Evolutionary conservation across 2,888 invertebrate species (phyloP).

Genomic region (Monopis laevigella): DNA sequence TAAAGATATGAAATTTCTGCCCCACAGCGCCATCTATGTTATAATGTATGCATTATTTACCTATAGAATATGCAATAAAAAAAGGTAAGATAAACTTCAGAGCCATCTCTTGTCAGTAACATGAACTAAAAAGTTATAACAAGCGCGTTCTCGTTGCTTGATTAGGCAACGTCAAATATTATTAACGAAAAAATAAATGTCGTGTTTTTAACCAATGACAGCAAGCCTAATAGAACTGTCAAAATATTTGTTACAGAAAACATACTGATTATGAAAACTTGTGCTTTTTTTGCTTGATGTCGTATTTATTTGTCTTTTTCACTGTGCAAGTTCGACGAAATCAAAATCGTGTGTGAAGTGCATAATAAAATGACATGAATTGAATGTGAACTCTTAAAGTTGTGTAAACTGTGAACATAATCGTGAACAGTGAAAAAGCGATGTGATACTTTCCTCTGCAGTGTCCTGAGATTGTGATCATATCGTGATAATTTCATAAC

Average conservation of each 20-base stretch:
- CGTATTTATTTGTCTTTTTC: slow-evolving; percentile 22
- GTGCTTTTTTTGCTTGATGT: slow-evolving; percentile 6
- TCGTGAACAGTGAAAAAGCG: slow-evolving; percentile 44
- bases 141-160: neutral
- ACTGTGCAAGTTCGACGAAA: slow-evolving; percentile 54
- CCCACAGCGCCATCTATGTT: slow-evolving; percentile 7
- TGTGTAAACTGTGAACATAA: slow-evolving; percentile 33
- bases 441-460: slow-evolving; percentile 67
- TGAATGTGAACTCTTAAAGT: slow-evolving; percentile 35
- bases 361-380: slow-evolving; percentile 57
- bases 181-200: too few species aligned
- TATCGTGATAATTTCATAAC: slow-evolving; percentile 55
- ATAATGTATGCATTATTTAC: neutral
- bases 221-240: neutral
- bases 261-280: neutral
- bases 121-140: neutral
- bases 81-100: neutral
- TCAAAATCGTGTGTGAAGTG: slow-evolving; percentile 54
- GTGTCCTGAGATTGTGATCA: slow-evolving; percentile 66
- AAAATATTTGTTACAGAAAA: slow-evolving; percentile 2
- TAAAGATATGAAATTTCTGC: too few species aligned
- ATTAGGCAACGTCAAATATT: neutral
- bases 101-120: neutral
- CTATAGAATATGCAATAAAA: too few species aligned
- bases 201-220: neutral